Evolutionary conservation across 2,888 invertebrate genomes (phyloP), one percentile per base, ranked within the genome.

Genomic region (Zhengitettix transpicula): DNA sequence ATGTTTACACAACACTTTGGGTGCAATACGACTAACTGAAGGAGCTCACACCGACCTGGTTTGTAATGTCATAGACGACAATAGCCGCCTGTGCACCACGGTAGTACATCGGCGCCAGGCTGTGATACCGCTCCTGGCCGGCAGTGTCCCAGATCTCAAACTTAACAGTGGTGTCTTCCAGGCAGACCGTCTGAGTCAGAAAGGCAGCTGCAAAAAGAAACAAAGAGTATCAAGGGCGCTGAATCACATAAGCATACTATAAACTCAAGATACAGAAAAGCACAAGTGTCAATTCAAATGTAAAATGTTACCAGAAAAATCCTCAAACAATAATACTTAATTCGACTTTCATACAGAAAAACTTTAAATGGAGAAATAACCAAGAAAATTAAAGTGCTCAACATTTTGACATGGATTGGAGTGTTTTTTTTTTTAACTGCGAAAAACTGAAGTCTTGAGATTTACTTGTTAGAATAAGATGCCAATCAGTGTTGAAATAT

Each of bases 71-170:
- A 78, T 99, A 99, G 62, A 99, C 99, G 70, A 99, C 98, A 73
- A 99, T 99, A 67, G 99, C 99, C 71, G 99, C 99, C 77, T 94
- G 94, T 66, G 94, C 94, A 64, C 94, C 94, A 73, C 94, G 81
- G 78, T 94, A 94, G 78, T 94, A 99, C 99, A 99, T 99, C 42
- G 99, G 99, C 66, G 99, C 99, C 77, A 99, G 83, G 79, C 97
- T 97, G 81, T 99, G 98, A 77, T 99, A 99, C 78, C 98, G 85
- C 76, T 99, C 99, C 73, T 96, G 96, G 15, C 99, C 98, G 69
- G 98, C 99, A 66, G 99, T 99, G 74, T 96, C 95, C 99, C 99
- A 99, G 70, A 99, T 99, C 81, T 99, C 99, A 78, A 99, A 99
- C 80, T 99, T 99, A 65, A 99, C 98, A 67, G 98, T 98, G 67